Conservation (phyloP, 2,888 invertebrate genomes). For the Philaethria dido region DNA sequence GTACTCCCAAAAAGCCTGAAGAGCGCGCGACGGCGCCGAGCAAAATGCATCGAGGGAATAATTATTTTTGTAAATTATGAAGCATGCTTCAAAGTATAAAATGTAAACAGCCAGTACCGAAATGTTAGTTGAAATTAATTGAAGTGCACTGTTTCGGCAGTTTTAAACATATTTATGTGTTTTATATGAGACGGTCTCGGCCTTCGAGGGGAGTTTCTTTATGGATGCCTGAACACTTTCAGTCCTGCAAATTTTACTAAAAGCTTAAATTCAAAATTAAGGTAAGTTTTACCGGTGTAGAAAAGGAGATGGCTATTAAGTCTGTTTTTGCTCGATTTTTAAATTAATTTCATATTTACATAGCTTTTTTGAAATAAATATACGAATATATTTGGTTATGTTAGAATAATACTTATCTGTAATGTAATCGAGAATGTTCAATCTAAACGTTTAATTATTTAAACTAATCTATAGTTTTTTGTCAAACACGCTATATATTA, state of each 20-base stretch:
- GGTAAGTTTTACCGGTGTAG: slow-evolving; percentile 7
- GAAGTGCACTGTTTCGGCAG: slow-evolving; percentile 17
- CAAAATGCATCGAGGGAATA: slow-evolving; percentile 59
- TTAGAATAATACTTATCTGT: too few relatives aligned
- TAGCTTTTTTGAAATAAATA: background rate
- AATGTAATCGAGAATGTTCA: too few relatives aligned
- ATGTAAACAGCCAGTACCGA: background rate
- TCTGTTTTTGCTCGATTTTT: background rate
- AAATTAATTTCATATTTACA: background rate
- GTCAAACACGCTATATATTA: too few relatives aligned
- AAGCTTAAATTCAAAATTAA: slow-evolving; percentile 15
- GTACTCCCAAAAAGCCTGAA: slow-evolving; percentile 66
- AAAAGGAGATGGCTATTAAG: slow-evolving; percentile 6
- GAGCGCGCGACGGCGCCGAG: slow-evolving; percentile 62
- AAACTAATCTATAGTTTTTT: too few relatives aligned
- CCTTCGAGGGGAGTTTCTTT: slow-evolving; percentile 19
- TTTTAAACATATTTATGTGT: slow-evolving; percentile 13
- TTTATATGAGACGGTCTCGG: slow-evolving; percentile 9
- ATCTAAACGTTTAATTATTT: too few relatives aligned
- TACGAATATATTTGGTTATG: too few relatives aligned
- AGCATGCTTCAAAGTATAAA: slow-evolving; percentile 5
- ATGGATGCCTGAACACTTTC: slow-evolving; percentile 18
- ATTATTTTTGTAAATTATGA: slow-evolving; percentile 38
- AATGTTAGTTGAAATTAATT: slow-evolving; percentile 21
- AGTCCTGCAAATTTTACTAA: slow-evolving; percentile 13